These are phyloP conservation scores for Drosophila auraria DNA, from an alignment of 1,140 invertebrate species.

Conservation along the genomic window DNA sequence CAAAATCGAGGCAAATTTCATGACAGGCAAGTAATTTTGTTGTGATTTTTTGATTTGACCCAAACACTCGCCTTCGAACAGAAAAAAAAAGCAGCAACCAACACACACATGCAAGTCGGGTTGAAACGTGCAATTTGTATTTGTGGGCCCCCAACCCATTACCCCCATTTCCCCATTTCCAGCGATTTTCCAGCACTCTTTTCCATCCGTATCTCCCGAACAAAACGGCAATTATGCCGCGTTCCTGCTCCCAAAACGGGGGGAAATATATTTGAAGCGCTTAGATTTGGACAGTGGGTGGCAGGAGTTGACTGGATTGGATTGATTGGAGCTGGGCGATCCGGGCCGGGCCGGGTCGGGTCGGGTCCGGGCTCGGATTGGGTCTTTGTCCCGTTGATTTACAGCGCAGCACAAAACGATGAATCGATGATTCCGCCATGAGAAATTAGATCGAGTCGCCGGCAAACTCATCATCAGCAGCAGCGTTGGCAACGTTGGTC, in stretches of 20 bases:
- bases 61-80: slow-evolving; percentile 57
- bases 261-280: slow-evolving; percentile 69
- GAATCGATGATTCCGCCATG: slow-evolving; percentile 82
- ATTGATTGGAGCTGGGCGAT: slow-evolving; percentile 62
- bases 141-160: slow-evolving; percentile 43
- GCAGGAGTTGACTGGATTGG: slow-evolving; percentile 51
- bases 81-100: slow-evolving; percentile 19
- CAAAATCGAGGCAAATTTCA: slow-evolving; percentile 80
- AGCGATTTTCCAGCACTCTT: slow-evolving; percentile 13
- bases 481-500: slow-evolving; percentile 36
- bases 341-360: background rate
- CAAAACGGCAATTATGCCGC: slow-evolving; percentile 83
- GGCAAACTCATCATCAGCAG: slow-evolving; percentile 71
- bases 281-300: slow-evolving; percentile 76
- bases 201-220: slow-evolving; percentile 41
- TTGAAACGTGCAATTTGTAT: slow-evolving; percentile 67
- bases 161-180: slow-evolving; percentile 6
- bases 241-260: slow-evolving; percentile 73
- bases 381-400: slow-evolving; percentile 69
- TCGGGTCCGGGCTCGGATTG: slow-evolving; percentile 29
- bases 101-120: slow-evolving; percentile 34
- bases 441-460: slow-evolving; percentile 78
- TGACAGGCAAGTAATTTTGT: slow-evolving; percentile 81
- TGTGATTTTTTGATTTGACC: slow-evolving; percentile 82
- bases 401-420: slow-evolving; percentile 74